Evolutionary conservation across 2,797 vertebrate genomes (phyloP).

Genomic region (Sebastes iracundus): DNA sequence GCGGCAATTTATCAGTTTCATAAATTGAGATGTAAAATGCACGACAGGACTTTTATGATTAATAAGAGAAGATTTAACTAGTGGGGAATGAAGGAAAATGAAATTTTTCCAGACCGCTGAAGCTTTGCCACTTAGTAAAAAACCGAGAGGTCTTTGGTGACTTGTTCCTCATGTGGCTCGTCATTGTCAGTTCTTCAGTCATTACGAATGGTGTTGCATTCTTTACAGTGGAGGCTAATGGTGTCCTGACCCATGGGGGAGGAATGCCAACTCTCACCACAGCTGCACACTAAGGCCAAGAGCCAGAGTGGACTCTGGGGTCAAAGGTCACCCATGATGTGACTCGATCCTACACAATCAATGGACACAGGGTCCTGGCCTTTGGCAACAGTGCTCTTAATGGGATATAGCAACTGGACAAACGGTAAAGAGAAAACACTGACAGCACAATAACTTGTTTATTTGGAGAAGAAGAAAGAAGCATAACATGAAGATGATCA

Average conservation of each 20-base stretch:
- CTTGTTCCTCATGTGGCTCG: conserved; percentile 42
- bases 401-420: conserved; percentile 45
- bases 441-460: neutral
- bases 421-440: conserved; percentile 25
- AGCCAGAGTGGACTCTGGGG: conserved; percentile 50
- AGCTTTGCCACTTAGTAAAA: conserved; percentile 2
- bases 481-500: neutral
- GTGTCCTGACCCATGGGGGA: conserved; percentile 69
- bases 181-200: conserved; percentile 61
- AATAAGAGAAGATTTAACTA: conserved; percentile 11
- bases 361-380: conserved; percentile 68
- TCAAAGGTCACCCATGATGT: conserved; percentile 80
- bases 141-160: conserved; percentile 17
- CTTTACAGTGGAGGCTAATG: conserved; percentile 77
- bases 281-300: conserved; percentile 76
- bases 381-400: conserved; percentile 52
- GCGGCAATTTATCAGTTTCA: conserved; percentile 49
- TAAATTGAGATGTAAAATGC: conserved; percentile 9
- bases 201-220: conserved; percentile 66
- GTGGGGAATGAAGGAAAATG: conserved; percentile 14
- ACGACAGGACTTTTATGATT: conserved; percentile 14
- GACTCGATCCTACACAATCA: conserved; percentile 78
- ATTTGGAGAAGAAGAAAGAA: neutral
- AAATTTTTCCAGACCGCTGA: conserved; percentile 26
- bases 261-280: conserved; percentile 79